Conservation (phyloP, 1,140 invertebrate species). For the Scylla paramamosain region DNA sequence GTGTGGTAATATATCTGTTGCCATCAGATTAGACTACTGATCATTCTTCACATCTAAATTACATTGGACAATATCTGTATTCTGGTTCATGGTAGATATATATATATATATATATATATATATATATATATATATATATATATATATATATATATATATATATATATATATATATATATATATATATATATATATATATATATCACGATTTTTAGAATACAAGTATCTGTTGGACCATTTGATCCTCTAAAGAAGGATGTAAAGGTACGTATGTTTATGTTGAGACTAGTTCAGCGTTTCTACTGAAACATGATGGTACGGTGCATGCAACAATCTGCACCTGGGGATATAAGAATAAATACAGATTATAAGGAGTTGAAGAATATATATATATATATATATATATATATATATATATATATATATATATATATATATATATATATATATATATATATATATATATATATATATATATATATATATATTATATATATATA, state of each 20-base stretch:
- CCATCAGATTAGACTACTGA: too few relatives aligned
- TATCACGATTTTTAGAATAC: slow-evolving; percentile 5
- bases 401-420: slow-evolving; percentile 36
- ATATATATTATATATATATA: slow-evolving; percentile 37
- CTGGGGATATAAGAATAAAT: too few relatives aligned
- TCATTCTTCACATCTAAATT: too few relatives aligned
- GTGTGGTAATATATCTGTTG: too few relatives aligned
- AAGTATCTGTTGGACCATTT: not conserved
- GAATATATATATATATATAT: slow-evolving; percentile 23
- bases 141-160: slow-evolving; percentile 56
- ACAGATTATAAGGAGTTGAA: too few relatives aligned
- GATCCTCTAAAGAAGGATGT: too few relatives aligned
- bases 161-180: slow-evolving; percentile 53
- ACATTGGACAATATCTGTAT: too few relatives aligned
- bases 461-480: slow-evolving; percentile 36
- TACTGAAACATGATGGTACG: too few relatives aligned
- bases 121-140: slow-evolving; percentile 47
- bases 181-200: slow-evolving; percentile 55
- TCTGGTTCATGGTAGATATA: not conserved
- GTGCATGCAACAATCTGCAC: too few relatives aligned
- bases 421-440: slow-evolving; percentile 40
- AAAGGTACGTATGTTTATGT: too few relatives aligned
- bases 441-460: slow-evolving; percentile 34
- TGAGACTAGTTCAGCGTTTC: too few relatives aligned
- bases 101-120: slow-evolving; percentile 44